Conservation (phyloP, 2,113 vertebrate genomes). For the Terrapene triunguis region DNA sequence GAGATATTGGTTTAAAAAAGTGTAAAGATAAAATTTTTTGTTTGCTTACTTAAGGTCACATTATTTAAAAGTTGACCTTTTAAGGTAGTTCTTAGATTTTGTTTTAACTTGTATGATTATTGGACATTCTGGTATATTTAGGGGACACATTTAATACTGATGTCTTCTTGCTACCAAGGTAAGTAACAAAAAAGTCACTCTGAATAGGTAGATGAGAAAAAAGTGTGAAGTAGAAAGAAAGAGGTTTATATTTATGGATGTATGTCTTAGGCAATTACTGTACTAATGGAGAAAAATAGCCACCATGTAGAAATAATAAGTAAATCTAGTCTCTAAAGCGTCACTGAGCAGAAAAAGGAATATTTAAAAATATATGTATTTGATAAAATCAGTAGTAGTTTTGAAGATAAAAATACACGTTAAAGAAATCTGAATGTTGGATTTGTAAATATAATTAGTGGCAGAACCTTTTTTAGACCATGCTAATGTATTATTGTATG, state of each 20-base stretch:
- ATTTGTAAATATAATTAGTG: neutral
- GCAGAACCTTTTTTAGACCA: neutral
- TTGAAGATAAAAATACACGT: neutral
- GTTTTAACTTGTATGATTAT: slow-evolving; percentile 15
- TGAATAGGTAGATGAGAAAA: neutral
- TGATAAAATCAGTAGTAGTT: neutral
- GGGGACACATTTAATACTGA: neutral
- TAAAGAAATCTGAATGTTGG: neutral
- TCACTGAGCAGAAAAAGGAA: neutral
- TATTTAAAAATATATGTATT: neutral
- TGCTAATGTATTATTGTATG: neutral
- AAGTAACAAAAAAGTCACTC: neutral
- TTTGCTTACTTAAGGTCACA: neutral
- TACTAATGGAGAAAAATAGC: neutral
- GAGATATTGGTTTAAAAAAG: neutral
- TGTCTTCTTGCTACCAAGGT: neutral
- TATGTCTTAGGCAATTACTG: neutral
- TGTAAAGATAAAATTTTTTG: neutral
- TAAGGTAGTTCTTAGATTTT: slow-evolving; percentile 11
- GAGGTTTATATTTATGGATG: neutral
- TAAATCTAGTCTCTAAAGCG: neutral
- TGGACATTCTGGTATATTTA: neutral
- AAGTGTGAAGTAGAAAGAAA: neutral
- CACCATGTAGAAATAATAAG: neutral
- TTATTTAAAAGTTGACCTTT: slow-evolving; percentile 34